These are phyloP conservation scores for Papilio gigon DNA, from an alignment of 2,888 invertebrate genomes.

Conservation along the genomic window DNA sequence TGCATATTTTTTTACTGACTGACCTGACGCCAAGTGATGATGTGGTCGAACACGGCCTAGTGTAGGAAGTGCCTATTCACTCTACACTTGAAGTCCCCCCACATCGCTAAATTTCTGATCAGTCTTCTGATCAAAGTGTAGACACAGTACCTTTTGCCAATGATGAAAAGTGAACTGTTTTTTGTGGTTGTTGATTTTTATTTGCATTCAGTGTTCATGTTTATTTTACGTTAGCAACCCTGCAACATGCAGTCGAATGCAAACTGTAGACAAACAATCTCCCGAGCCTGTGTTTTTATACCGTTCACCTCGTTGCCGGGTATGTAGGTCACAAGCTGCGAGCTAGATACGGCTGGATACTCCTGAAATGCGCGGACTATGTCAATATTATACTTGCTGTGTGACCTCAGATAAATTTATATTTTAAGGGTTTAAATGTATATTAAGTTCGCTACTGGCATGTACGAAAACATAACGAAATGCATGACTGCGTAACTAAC, in stretches of 20 bases:
- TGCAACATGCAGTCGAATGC: conserved; percentile 12
- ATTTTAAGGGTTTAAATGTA: background rate
- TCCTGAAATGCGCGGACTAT: conserved; percentile 5
- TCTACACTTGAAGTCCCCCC: no score
- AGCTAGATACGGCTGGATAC: conserved; percentile 16
- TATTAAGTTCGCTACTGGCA: background rate
- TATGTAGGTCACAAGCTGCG: conserved; percentile 29
- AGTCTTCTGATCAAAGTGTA: no score
- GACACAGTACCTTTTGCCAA: no score
- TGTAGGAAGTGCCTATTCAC: no score
- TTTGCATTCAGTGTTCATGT: background rate
- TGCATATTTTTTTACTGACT: no score
- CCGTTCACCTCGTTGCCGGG: conserved; percentile 20
- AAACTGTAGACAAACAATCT: conserved; percentile 30
- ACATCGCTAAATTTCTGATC: no score
- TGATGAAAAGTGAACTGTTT: no score
- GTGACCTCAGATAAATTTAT: background rate
- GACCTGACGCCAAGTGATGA: no score
- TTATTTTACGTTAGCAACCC: background rate
- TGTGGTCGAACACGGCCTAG: no score
- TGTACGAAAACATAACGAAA: no score
- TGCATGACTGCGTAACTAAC: no score
- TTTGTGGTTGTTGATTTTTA: background rate
- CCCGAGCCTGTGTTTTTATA: conserved; percentile 30
- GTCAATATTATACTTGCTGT: background rate